A percentile compares a stretch with the other conserved stretches of the same genome.
Conservation (phyloP, 92 coral and sea anemone genomes). For the Actinernus sp. region DNA sequence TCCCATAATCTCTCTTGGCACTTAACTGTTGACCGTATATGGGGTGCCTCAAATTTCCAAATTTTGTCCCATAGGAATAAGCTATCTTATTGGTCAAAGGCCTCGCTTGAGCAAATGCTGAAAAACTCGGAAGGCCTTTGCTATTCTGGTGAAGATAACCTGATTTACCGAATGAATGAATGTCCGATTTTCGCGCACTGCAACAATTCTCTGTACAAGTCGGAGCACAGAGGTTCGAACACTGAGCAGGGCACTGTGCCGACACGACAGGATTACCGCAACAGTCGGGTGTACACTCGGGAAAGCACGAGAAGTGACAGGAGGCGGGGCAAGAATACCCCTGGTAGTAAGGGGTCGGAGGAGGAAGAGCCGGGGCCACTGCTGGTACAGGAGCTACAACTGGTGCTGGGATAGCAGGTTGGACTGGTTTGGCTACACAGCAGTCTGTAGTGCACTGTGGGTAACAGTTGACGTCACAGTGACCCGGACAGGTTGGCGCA, state of each 20-base stretch:
- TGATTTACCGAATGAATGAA: neutral
- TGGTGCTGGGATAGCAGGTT: neutral
- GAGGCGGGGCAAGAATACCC: slow-evolving; percentile 50
- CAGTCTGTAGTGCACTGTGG: slow-evolving; percentile 46
- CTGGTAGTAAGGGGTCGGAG: slow-evolving; percentile 8
- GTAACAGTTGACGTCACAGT: slow-evolving; percentile 18
- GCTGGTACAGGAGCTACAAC: slow-evolving; percentile 2
- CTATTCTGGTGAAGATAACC: too few relatives aligned
- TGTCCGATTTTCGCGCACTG: slow-evolving; percentile 29
- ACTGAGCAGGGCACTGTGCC: slow-evolving; percentile 60
- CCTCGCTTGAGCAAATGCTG: neutral
- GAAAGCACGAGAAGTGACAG: slow-evolving; percentile 69
- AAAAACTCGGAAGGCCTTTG: too few relatives aligned
- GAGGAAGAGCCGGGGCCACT: slow-evolving; percentile 11
- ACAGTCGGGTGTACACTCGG: slow-evolving; percentile 71
- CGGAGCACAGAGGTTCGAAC: slow-evolving; percentile 69
- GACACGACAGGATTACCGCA: slow-evolving; percentile 40
- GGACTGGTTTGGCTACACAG: slow-evolving; percentile 11
- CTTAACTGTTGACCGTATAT: too few relatives aligned
- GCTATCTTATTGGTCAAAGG: neutral
- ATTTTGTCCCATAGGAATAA: slow-evolving; percentile 5
- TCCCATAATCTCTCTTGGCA: neutral
- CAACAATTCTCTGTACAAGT: slow-evolving; percentile 74
- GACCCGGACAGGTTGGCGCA: slow-evolving; percentile 50
- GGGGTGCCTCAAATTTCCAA: slow-evolving; percentile 6